Evolutionary conservation across 2,113 vertebrate species (phyloP).

Genomic region (Neotragus moschatus): DNA sequence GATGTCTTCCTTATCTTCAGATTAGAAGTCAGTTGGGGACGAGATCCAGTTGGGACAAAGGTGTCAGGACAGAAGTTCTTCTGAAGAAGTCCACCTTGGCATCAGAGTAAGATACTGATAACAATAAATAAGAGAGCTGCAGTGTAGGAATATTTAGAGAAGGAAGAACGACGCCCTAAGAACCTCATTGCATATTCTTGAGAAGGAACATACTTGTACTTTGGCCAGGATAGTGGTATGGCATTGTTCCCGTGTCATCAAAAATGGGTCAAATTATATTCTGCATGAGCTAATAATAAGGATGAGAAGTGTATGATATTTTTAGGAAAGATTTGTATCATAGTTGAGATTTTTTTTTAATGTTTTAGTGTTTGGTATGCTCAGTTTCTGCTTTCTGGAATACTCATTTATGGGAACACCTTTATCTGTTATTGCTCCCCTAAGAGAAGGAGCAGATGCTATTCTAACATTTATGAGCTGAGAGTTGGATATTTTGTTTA

Average conservation of each 20-base stretch:
- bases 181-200: background rate
- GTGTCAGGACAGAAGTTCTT: background rate
- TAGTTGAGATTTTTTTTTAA: background rate
- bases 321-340: background rate
- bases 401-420: background rate
- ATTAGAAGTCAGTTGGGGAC: background rate
- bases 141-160: background rate
- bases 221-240: background rate
- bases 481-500: background rate
- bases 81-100: background rate
- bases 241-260: background rate
- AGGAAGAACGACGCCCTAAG: background rate
- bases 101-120: background rate
- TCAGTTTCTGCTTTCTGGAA: background rate
- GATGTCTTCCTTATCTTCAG: background rate
- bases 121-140: background rate
- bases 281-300: background rate
- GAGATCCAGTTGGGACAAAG: background rate
- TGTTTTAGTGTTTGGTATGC: background rate
- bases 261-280: background rate
- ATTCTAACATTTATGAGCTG: background rate
- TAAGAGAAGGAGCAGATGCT: background rate
- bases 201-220: background rate
- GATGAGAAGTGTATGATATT: background rate
- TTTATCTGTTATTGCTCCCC: background rate